Evolutionary conservation across 2,797 vertebrate genomes (phyloP).

Genomic region (Nannoperca obscura): DNA sequence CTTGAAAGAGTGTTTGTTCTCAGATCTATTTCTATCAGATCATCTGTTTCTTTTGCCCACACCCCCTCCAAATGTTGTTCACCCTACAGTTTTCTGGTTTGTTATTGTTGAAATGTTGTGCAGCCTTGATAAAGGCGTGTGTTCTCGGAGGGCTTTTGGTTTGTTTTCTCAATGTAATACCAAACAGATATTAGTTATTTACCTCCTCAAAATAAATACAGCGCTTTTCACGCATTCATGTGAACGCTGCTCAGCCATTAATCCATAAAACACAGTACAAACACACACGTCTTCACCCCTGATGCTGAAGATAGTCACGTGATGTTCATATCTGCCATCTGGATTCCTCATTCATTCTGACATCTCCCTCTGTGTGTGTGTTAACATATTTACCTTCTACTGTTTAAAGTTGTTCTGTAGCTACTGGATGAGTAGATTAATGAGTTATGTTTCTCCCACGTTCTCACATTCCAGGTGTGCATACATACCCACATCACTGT

Average conservation of each 20-base stretch:
- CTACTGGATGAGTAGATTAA: slow-evolving; percentile 11
- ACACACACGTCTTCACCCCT: neutral
- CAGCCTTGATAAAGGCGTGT: neutral
- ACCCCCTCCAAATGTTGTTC: neutral
- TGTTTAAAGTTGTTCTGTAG: slow-evolving; percentile 10
- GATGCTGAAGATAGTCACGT: slow-evolving; percentile 1
- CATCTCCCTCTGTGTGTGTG: neutral
- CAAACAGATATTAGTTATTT: neutral
- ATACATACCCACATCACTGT: slow-evolving; percentile 16
- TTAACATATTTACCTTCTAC: neutral
- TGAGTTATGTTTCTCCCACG: slow-evolving; percentile 10
- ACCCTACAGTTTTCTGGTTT: neutral
- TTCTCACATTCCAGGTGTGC: slow-evolving; percentile 45
- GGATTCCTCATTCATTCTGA: slow-evolving; percentile 6
- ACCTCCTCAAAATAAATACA: neutral
- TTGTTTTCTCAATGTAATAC: neutral
- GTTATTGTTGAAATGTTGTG: neutral
- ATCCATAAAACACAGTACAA: neutral
- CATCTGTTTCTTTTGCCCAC: neutral
- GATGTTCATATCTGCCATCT: slow-evolving; percentile 16
- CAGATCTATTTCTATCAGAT: neutral
- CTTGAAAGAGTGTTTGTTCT: neutral
- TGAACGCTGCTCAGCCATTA: neutral
- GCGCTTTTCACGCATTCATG: neutral
- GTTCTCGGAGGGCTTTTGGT: neutral